Conservation (phyloP, 2,797 vertebrate species). For the Gallirallus australis region DNA sequence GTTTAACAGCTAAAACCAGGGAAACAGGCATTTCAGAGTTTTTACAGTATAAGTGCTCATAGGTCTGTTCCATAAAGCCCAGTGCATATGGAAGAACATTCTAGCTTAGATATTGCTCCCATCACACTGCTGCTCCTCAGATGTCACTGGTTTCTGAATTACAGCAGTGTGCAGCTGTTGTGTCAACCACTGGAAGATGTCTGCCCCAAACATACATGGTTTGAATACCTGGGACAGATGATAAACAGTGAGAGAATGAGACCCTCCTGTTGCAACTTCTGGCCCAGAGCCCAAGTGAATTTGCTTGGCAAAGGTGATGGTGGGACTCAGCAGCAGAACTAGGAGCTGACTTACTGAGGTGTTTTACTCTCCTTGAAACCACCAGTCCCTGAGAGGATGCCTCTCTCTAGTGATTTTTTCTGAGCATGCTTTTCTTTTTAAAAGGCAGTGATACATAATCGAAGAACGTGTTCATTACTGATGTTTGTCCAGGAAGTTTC, state of each 20-base stretch:
- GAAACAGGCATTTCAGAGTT: neutral
- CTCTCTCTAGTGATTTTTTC: neutral
- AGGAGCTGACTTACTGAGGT: neutral
- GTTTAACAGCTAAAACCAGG: too few relatives aligned
- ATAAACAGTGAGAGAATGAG: neutral
- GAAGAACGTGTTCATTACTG: neutral
- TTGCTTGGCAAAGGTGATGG: neutral
- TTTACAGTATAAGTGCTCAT: neutral
- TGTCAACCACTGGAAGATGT: neutral
- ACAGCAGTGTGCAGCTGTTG: neutral
- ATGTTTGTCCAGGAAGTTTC: constrained; percentile 14
- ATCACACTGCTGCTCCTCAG: neutral
- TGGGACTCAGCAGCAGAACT: neutral
- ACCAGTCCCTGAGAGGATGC: neutral
- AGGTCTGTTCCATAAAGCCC: neutral
- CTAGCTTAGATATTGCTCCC: neutral
- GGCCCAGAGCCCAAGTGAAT: neutral
- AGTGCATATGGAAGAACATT: neutral
- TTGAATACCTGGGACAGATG: neutral
- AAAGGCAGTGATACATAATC: neutral
- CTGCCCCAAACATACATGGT: neutral
- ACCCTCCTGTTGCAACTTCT: neutral
- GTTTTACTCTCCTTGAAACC: neutral
- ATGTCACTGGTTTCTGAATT: neutral
- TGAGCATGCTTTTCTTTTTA: neutral